phyloP scores from a whole-genome alignment of 2,113 vertebrate species.

The Egretta garzetta region DNA sequence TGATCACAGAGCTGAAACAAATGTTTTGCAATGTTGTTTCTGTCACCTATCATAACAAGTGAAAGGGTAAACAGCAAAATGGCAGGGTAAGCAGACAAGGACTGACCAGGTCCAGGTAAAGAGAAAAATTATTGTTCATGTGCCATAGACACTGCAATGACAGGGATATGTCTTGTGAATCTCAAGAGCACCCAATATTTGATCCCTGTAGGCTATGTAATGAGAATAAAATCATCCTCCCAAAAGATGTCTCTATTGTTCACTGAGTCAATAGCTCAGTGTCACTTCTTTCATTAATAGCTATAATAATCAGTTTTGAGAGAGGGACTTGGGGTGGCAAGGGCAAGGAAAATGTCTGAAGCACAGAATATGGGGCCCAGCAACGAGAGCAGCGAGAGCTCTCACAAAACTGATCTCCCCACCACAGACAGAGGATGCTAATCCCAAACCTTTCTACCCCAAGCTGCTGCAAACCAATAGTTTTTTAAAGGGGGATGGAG shows the following conservation, averaged over 20 bases:
- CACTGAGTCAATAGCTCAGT: neutral
- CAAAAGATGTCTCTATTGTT: neutral
- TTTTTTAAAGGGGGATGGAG: neutral
- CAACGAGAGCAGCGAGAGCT: accelerated
- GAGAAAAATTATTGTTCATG: neutral
- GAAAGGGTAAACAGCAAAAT: neutral
- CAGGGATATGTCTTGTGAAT: neutral
- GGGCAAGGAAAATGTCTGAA: neutral
- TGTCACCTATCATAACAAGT: neutral
- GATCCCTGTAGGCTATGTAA: neutral
- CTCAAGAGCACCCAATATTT: neutral
- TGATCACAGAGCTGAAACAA: neutral
- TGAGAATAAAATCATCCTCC: neutral
- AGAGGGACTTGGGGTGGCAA: neutral
- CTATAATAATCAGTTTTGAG: neutral
- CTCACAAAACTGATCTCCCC: neutral
- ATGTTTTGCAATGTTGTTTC: neutral
- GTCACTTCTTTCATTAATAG: neutral
- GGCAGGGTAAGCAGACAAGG: neutral
- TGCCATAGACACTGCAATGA: accelerated
- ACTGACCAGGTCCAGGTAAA: neutral
- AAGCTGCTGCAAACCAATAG: neutral
- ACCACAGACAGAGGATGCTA: neutral
- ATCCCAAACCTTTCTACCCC: neutral
- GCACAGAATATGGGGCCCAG: accelerated